Evolutionary conservation across 2,113 vertebrate genomes (phyloP), one percentile per base, ranked within the genome.

Genomic region (Casuarius casuarius): DNA sequence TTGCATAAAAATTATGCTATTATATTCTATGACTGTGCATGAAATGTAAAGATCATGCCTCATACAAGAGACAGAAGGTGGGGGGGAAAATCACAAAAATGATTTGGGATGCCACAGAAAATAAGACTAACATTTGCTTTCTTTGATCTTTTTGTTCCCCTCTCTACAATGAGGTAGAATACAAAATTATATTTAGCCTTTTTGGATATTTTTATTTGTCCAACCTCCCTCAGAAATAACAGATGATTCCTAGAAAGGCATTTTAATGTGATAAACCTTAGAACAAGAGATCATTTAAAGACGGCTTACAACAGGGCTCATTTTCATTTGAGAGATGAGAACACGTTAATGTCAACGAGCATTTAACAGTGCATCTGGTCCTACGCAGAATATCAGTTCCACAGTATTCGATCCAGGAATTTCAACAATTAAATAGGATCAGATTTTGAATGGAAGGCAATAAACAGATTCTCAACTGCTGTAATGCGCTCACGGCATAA

Each of bases 1-100:
- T 40, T 96, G 98, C 97, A 98, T 98, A 93, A 97, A 97, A 98
- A 98, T 96, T 76, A 98, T 93, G 88, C 85, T 58, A 96, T 98
- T 98, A 97, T 92, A 94, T 94, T 96, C 76, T 96, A 95, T 35
- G 87, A 87, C 89, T 87, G 91, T 87, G 89, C 96, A 96, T 81
- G 26, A 96, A 97, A 98, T 90, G 76, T 94, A 97, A 97, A 98
- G 97, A 97, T 98, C 81, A 48, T 28, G 59, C 95, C 86, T 94
- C 91, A 84, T 92, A 28, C 46, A 96, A 89, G 80, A 96, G 86
- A 94, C 71, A 80, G 91, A 82, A 95, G 80, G 62, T 80, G 0
- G 72, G 87, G 26, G 16, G 65, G 63, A 31, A 81, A 59, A 51
- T 42, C 31, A 48, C 31, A 65, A 48, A 28, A 87, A 82, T 67